Evolutionary conservation across 64 coral and sea anemone species (phyloP).

Genomic region (Cladopsammia gracilis): DNA sequence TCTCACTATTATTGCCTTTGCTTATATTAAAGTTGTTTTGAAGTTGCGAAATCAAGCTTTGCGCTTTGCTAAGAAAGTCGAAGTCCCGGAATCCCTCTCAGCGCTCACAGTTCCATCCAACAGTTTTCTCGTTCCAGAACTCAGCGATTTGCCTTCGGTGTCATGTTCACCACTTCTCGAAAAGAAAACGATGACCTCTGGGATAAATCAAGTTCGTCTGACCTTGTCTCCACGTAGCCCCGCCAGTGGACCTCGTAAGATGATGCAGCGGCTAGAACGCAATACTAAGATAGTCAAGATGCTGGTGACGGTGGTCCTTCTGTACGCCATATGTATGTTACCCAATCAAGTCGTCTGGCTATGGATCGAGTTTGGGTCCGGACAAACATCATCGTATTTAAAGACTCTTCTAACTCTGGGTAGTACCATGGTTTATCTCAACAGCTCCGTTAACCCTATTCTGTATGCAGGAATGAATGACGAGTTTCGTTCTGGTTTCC

Average conservation of each 20-base stretch:
- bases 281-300: slow-evolving; percentile 92
- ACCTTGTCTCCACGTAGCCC: not conserved
- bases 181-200: not conserved
- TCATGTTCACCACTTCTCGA: slow-evolving; percentile 24
- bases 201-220: not conserved
- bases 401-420: slow-evolving; percentile 56
- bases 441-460: slow-evolving; percentile 83
- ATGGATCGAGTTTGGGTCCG: slow-evolving; percentile 89
- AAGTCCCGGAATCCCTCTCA: not conserved
- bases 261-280: slow-evolving; percentile 67
- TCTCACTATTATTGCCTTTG: slow-evolving; percentile 78
- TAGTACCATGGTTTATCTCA: slow-evolving; percentile 89
- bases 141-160: slow-evolving; percentile 16
- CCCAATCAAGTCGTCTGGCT: slow-evolving; percentile 94
- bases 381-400: slow-evolving; percentile 18
- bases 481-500: slow-evolving; percentile 90
- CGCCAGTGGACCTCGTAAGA: slow-evolving; percentile 33
- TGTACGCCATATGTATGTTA: slow-evolving; percentile 79
- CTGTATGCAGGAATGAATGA: slow-evolving; percentile 95
- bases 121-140: slow-evolving; percentile 26
- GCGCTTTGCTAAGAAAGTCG: slow-evolving; percentile 47
- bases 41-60: slow-evolving; percentile 84
- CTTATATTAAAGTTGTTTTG: slow-evolving; percentile 77
- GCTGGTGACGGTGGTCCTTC: slow-evolving; percentile 78
- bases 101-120: slow-evolving; percentile 15